These are phyloP conservation scores for Eupithecia insigniata DNA, from an alignment of 2,888 invertebrate species.

Conservation along the genomic window DNA sequence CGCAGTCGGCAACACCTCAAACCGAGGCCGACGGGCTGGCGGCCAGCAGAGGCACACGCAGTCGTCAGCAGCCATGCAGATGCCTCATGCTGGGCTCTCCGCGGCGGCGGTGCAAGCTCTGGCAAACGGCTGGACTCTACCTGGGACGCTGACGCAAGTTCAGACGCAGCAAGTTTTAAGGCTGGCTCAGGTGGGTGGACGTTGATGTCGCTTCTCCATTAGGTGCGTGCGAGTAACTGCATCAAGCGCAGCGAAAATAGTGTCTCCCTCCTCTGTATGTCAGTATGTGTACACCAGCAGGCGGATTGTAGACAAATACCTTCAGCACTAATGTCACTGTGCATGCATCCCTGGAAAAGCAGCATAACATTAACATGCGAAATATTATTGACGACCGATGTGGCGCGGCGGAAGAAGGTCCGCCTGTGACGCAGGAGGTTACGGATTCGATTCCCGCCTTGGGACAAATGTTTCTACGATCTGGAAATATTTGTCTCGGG, in stretches of 20 bases:
- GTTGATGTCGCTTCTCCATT: not conserved
- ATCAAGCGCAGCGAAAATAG: not conserved
- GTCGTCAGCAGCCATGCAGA: conserved; percentile 67
- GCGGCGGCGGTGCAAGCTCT: conserved; percentile 77
- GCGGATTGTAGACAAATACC: not conserved
- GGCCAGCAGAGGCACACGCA: conserved; percentile 67
- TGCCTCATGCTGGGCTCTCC: conserved; percentile 72
- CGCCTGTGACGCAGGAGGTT: too few species aligned
- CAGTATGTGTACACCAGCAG: too few species aligned
- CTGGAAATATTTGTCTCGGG: too few species aligned
- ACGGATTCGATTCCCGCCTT: too few species aligned
- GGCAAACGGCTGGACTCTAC: conserved; percentile 72
- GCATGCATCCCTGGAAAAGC: not conserved
- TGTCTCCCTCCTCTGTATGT: too few species aligned
- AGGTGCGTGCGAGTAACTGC: not conserved
- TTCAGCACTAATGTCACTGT: not conserved
- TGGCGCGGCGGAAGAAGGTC: too few species aligned
- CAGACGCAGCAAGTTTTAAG: conserved; percentile 82
- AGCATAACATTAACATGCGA: not conserved
- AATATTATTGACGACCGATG: too few species aligned
- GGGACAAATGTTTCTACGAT: too few species aligned
- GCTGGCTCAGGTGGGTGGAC: conserved; percentile 72
- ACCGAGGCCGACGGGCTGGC: conserved; percentile 65
- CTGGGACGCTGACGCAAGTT: conserved; percentile 72
- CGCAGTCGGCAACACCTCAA: conserved; percentile 63